Percentiles rank a stretch among this genome's conserved stretches.
These are phyloP conservation scores for Diplodus sargus DNA, from an alignment of 2,797 vertebrate genomes.

Conservation along the genomic window DNA sequence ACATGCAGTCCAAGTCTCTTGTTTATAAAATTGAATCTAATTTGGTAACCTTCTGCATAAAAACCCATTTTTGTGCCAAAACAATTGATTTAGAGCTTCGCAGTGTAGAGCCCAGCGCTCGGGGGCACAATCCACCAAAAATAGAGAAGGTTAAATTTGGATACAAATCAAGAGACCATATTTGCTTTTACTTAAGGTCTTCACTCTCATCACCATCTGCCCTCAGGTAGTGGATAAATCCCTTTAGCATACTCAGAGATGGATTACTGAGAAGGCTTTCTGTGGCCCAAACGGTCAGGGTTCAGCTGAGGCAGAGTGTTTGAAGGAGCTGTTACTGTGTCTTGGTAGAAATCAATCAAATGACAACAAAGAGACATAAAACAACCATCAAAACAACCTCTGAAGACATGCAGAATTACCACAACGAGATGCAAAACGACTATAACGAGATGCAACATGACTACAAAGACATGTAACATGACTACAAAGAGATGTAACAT, in stretches of 20 bases:
- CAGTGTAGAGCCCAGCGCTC: not conserved
- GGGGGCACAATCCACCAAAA: slow-evolving; percentile 13
- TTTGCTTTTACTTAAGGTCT: slow-evolving; percentile 21
- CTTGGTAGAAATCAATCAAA: not conserved
- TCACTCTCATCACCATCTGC: slow-evolving; percentile 31
- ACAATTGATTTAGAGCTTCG: slow-evolving; percentile 10
- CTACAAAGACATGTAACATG: not conserved
- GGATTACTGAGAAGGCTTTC: not conserved
- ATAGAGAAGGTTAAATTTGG: slow-evolving; percentile 28
- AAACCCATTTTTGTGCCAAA: slow-evolving; percentile 40
- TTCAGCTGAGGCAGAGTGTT: not conserved
- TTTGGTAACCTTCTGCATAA: slow-evolving; percentile 31
- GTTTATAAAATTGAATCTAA: slow-evolving; percentile 35
- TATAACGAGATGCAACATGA: too few species aligned
- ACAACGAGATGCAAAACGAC: not conserved
- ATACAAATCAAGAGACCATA: slow-evolving; percentile 22
- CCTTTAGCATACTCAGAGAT: not conserved
- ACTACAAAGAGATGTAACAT: not conserved
- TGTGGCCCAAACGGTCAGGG: too few species aligned
- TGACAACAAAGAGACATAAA: not conserved
- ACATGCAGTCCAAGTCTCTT: slow-evolving; percentile 19
- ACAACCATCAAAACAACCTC: not conserved
- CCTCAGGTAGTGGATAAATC: slow-evolving; percentile 24
- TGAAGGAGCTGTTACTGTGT: not conserved
- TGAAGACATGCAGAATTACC: not conserved